phyloP scores from a whole-genome alignment of 23 tunicate genomes.

The Clavelina lepadiformis region DNA sequence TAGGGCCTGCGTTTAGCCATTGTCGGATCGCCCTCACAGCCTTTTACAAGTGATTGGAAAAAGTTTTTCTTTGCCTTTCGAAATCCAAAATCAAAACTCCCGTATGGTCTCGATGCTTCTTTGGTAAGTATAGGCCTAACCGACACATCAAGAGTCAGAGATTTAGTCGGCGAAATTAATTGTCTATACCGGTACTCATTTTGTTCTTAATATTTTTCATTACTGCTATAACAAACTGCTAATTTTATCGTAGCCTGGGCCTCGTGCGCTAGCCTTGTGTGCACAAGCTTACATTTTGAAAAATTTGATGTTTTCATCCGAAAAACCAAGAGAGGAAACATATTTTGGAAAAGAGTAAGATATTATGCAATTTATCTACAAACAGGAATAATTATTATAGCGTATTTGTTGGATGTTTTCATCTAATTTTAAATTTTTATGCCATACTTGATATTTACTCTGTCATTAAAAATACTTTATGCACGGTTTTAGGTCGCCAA shows the following conservation, averaged over 20 bases:
- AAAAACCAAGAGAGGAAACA: conserved; percentile 9
- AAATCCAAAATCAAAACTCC: conserved; percentile 51
- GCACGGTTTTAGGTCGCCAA: conserved; percentile 46
- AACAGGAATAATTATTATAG: too few species aligned
- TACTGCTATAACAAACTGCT: too few species aligned
- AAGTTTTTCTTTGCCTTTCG: conserved; percentile 63
- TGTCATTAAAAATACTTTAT: background rate
- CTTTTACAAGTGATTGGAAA: conserved; percentile 81
- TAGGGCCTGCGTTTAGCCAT: conserved; percentile 35
- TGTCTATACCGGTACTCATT: too few species aligned
- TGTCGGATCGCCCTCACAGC: conserved; percentile 60
- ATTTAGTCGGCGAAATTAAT: background rate
- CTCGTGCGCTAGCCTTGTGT: conserved; percentile 65
- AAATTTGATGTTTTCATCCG: conserved; percentile 35
- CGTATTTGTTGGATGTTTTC: background rate
- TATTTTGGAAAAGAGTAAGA: conserved; percentile 60
- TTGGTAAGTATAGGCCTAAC: conserved; percentile 21
- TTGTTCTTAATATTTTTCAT: too few species aligned
- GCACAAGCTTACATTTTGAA: conserved; percentile 72
- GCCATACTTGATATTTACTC: background rate
- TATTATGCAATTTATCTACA: background rate
- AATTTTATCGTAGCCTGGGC: conserved; percentile 53
- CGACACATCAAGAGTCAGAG: background rate
- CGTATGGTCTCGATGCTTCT: conserved; percentile 67
- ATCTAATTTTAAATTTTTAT: too few species aligned